Conservation (phyloP, 1,140 invertebrate genomes). For the Teleogryllus occipitalis region DNA sequence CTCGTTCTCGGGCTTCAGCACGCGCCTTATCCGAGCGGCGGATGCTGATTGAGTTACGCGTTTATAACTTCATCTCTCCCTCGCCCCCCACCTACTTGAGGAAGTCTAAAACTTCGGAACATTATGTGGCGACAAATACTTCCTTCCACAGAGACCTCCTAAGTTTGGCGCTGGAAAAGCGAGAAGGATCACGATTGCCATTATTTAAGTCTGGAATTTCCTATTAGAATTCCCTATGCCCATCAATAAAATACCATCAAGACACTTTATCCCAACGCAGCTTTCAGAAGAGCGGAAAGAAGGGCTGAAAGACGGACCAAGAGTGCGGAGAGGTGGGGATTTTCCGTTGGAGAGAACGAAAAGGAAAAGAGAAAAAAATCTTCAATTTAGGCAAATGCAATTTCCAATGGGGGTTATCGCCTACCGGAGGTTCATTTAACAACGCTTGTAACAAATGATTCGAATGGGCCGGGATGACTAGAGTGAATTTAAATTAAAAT, state of each 20-base stretch:
- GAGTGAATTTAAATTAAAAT: slow-evolving; percentile 21
- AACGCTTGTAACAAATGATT: slow-evolving; percentile 20
- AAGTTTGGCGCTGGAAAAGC: neutral
- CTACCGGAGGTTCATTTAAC: slow-evolving; percentile 17
- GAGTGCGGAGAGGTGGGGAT: neutral
- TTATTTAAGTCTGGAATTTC: slow-evolving; percentile 15
- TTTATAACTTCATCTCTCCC: neutral
- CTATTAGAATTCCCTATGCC: slow-evolving; percentile 19
- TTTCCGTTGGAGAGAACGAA: neutral
- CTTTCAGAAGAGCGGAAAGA: neutral
- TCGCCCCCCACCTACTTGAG: neutral
- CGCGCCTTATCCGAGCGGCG: too few species aligned
- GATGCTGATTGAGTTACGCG: neutral
- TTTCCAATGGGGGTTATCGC: slow-evolving; percentile 15
- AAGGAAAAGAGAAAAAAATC: slow-evolving; percentile 13
- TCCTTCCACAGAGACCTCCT: neutral
- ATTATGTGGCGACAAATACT: neutral
- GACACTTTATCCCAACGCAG: neutral
- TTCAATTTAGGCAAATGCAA: slow-evolving; percentile 14
- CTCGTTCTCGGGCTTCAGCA: neutral
- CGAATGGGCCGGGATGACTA: slow-evolving; percentile 16
- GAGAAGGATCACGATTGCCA: neutral
- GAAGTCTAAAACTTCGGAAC: neutral
- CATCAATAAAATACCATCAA: slow-evolving; percentile 19
- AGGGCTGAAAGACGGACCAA: neutral